A percentile compares a stretch with the other conserved stretches of the same genome.
Evolutionary conservation across 2,797 vertebrate species (phyloP).

Genomic region (Xiphorhynchus erythropygius): DNA sequence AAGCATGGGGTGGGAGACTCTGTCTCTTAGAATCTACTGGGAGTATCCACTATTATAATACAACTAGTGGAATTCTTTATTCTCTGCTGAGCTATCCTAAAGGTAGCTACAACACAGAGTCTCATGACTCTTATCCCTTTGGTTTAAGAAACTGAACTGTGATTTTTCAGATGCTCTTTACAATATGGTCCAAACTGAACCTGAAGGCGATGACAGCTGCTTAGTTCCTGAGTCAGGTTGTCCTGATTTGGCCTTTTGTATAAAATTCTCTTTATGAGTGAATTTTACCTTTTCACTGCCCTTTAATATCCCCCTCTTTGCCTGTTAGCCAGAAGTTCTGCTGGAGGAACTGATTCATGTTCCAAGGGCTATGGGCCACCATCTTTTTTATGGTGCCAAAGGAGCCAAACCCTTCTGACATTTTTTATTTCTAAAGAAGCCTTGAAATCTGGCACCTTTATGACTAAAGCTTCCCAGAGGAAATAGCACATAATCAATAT

Average conservation of each 20-base stretch:
- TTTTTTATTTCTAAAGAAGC: not conserved
- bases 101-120: not conserved
- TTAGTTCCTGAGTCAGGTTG: not conserved
- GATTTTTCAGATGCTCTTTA: not conserved
- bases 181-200: not conserved
- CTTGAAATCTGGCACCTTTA: not conserved
- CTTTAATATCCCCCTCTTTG: not conserved
- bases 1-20: not conserved
- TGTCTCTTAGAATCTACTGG: not conserved
- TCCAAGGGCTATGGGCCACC: not conserved
- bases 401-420: not conserved
- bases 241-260: not conserved
- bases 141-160: not conserved
- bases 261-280: not conserved
- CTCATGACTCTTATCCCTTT: not conserved
- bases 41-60: not conserved
- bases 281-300: not conserved
- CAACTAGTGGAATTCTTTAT: not conserved
- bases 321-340: not conserved
- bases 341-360: not conserved
- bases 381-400: not conserved
- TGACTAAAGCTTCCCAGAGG: conserved; percentile 6
- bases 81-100: not conserved
- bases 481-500: not conserved
- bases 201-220: not conserved